phyloP scores from a whole-genome alignment of 1,140 invertebrate species.

The Zaprionus camerounensis region DNA sequence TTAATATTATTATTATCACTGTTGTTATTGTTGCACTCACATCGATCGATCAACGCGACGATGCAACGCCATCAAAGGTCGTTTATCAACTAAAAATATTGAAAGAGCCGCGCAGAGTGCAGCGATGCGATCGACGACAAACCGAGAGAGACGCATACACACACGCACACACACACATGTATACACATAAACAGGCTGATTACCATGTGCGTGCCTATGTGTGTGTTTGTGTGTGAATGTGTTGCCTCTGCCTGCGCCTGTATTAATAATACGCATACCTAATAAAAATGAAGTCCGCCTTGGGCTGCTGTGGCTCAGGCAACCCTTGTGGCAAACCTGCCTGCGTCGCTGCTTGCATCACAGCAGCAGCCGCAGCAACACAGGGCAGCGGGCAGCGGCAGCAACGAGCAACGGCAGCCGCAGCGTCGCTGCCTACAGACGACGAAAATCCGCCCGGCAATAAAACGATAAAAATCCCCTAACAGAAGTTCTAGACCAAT shows the following conservation, averaged over 20 bases:
- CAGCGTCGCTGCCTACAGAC: not conserved
- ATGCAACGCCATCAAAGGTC: slow-evolving; percentile 84
- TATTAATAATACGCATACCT: slow-evolving; percentile 66
- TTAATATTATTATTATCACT: not conserved
- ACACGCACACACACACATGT: slow-evolving; percentile 27
- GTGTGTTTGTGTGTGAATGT: slow-evolving; percentile 16
- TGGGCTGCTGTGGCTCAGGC: slow-evolving; percentile 14
- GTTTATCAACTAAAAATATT: slow-evolving; percentile 84
- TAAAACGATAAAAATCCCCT: slow-evolving; percentile 73
- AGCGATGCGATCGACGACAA: slow-evolving; percentile 45
- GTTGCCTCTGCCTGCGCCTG: slow-evolving; percentile 19
- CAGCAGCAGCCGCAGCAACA: slow-evolving; percentile 41
- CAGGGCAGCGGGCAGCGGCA: not conserved
- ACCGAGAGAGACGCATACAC: slow-evolving; percentile 38
- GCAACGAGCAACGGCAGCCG: slow-evolving; percentile 41
- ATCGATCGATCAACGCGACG: slow-evolving; percentile 75
- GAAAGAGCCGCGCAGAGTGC: slow-evolving; percentile 54
- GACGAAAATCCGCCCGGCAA: slow-evolving; percentile 51
- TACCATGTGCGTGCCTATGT: slow-evolving; percentile 35
- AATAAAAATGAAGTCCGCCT: slow-evolving; percentile 73
- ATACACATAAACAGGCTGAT: slow-evolving; percentile 11
- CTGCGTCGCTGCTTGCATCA: slow-evolving; percentile 66
- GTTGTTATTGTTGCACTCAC: slow-evolving; percentile 18
- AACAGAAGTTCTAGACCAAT: slow-evolving; percentile 71
- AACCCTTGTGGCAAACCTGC: slow-evolving; percentile 64